These are phyloP conservation scores for Drosophila peninsularis DNA, from an alignment of 2,888 invertebrate genomes.

Conservation along the genomic window DNA sequence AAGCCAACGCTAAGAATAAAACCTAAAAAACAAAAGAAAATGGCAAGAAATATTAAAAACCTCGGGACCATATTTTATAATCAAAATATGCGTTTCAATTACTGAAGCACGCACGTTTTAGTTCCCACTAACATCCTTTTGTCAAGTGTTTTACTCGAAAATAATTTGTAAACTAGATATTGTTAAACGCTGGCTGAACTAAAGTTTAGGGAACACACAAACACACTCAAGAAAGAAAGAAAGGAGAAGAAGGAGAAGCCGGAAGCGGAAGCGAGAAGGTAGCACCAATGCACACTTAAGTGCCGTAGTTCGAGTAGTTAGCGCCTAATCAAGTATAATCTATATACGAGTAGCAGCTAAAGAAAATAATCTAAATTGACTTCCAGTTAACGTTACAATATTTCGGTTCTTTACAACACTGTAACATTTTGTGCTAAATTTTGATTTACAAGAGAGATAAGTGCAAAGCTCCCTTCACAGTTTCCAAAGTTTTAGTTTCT, in stretches of 20 bases:
- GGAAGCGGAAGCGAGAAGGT: constrained; percentile 20
- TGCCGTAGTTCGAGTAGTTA: constrained; percentile 48
- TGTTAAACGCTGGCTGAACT: constrained; percentile 60
- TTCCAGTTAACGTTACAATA: constrained; percentile 51
- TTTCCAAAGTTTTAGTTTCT: not conserved
- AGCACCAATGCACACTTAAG: constrained; percentile 49
- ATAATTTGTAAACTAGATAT: constrained; percentile 46
- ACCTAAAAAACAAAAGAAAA: constrained; percentile 21
- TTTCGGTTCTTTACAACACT: constrained; percentile 24
- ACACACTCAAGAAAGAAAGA: not conserved
- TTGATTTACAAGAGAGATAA: constrained; percentile 14
- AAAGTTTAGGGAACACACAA: constrained; percentile 63
- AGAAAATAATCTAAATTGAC: constrained; percentile 57
- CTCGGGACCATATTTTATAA: constrained; percentile 84
- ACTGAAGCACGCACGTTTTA: constrained; percentile 65
- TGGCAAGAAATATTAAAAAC: constrained; percentile 63
- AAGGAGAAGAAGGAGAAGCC: constrained; percentile 12
- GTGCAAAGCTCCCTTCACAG: constrained; percentile 4
- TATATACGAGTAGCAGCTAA: constrained; percentile 44
- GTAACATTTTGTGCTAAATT: constrained; percentile 37
- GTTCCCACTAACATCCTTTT: constrained; percentile 46
- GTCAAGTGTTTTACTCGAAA: constrained; percentile 34
- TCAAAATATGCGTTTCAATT: constrained; percentile 84
- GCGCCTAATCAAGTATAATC: constrained; percentile 34
- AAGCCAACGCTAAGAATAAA: constrained; percentile 39